These are phyloP conservation scores for Dicycla oo DNA, from an alignment of 2,888 invertebrate genomes.

Conservation along the genomic window DNA sequence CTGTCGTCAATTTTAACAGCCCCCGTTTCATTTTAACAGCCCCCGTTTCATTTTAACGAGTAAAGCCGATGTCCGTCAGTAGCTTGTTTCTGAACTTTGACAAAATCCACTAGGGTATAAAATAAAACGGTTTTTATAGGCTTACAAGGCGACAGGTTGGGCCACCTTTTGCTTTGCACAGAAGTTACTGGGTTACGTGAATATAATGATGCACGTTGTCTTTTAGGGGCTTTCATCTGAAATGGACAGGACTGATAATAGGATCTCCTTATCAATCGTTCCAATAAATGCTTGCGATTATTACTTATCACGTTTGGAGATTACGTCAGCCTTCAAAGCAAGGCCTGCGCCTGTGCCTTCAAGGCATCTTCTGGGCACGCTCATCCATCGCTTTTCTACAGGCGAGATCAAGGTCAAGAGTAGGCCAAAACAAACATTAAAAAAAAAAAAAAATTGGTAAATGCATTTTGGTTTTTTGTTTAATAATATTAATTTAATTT, in stretches of 20 bases:
- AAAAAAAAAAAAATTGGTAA: not conserved
- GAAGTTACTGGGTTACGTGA: conserved; percentile 37
- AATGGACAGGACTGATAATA: not conserved
- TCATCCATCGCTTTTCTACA: too few species aligned
- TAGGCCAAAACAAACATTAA: not conserved
- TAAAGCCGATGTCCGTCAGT: conserved; percentile 53
- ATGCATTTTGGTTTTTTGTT: not conserved
- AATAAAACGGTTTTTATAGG: conserved; percentile 60
- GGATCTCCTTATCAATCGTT: conserved; percentile 9
- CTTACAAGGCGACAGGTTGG: conserved; percentile 45
- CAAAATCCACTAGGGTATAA: conserved; percentile 59
- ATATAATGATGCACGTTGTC: conserved; percentile 27
- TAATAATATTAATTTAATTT: not conserved
- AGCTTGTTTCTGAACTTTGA: conserved; percentile 62
- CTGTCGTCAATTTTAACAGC: conserved; percentile 61
- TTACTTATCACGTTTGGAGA: not conserved
- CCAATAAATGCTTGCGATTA: too few species aligned
- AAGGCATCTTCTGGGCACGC: not conserved
- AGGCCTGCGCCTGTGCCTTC: too few species aligned
- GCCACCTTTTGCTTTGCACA: conserved; percentile 35
- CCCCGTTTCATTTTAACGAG: conserved; percentile 61
- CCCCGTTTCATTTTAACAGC: conserved; percentile 58
- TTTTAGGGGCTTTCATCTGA: conserved; percentile 12
- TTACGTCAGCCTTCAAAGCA: not conserved
- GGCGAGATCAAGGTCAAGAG: not conserved